Evolutionary conservation across 2,888 invertebrate genomes (phyloP), one percentile per base, ranked within the genome.

Genomic region (Polietes domitor): DNA sequence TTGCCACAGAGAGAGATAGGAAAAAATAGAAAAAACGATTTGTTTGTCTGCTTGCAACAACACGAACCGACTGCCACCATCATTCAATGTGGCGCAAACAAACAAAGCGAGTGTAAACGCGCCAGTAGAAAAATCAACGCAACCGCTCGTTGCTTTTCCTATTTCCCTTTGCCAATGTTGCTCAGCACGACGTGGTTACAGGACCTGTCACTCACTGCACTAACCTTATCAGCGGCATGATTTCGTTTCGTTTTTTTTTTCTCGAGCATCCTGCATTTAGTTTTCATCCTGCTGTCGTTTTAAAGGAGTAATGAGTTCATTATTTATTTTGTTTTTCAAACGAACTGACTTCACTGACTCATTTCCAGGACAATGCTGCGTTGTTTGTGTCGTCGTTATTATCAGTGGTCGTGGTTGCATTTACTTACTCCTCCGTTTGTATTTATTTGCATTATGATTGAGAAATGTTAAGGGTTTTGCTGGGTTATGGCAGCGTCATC

Each of bases 371-470:
- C 1, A 32, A 6, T 6, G n/a, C 17, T n/a, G 2, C 63, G n/a
- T 32, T 63, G 26, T 7, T 58, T 63, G 63, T 63, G 32, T n/a
- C n/a, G n/a, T n/a, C n/a, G n/a, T n/a, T n/a, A n/a, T 63, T 32
- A 32, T 63, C 63, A 63, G 15, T n/a, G n/a, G n/a, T 63, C 10
- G 58, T 26, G 58, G 21, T 63, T 32, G 24, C 28, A 63, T 32
- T 63, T 63, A 58, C 58, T 26, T 63, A 58, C 58, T 26, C 15
- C 3, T 32, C 17, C 63, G 17, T n/a, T 32, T 28, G 58, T 58
- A 63, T 32, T 53, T 63, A 63, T 63, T 63, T 63, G 17, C 63
- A 32, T 63, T 63, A 17, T 63, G 63, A 63, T 63, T 63, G 63
- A 63, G 32, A 63, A 63, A 28, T 63, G 63, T 63, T 32, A 10